Conservation (phyloP, 2,888 invertebrate genomes). For the Limenitis camilla region DNA sequence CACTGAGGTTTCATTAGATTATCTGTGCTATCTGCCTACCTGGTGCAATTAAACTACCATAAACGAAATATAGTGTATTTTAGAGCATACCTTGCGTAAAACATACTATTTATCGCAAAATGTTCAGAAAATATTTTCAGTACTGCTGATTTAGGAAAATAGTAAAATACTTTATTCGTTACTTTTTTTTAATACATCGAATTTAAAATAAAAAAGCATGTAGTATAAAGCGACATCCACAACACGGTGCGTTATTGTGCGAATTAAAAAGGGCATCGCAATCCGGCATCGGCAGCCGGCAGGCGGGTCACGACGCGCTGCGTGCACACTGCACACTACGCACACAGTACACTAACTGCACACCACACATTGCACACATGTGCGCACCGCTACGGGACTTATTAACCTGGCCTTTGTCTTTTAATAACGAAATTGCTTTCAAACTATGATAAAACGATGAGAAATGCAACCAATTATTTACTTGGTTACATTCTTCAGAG, state of each 20-base stretch:
- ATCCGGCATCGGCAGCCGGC: slow-evolving; percentile 38
- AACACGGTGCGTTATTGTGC: slow-evolving; percentile 53
- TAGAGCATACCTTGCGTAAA: too few relatives aligned
- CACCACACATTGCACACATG: not conserved
- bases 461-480: slow-evolving; percentile 1
- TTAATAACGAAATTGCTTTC: slow-evolving; percentile 18
- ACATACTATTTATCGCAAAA: too few relatives aligned
- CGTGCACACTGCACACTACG: slow-evolving; percentile 24
- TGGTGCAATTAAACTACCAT: too few relatives aligned
- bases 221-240: slow-evolving; percentile 25
- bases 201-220: slow-evolving; percentile 10
- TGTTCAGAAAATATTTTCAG: too few relatives aligned
- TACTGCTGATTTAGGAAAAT: not conserved
- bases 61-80: too few relatives aligned
- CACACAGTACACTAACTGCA: not conserved
- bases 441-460: slow-evolving; percentile 2
- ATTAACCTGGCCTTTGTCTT: slow-evolving; percentile 21
- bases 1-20: too few relatives aligned
- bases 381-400: slow-evolving; percentile 16
- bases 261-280: slow-evolving; percentile 53
- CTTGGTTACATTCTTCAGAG: not conserved
- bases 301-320: slow-evolving; percentile 43
- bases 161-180: not conserved
- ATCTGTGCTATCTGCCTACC: too few relatives aligned
- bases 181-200: not conserved